phyloP scores from a whole-genome alignment of 1,140 invertebrate species.

The Paramacrobiotus metropolitanus region DNA sequence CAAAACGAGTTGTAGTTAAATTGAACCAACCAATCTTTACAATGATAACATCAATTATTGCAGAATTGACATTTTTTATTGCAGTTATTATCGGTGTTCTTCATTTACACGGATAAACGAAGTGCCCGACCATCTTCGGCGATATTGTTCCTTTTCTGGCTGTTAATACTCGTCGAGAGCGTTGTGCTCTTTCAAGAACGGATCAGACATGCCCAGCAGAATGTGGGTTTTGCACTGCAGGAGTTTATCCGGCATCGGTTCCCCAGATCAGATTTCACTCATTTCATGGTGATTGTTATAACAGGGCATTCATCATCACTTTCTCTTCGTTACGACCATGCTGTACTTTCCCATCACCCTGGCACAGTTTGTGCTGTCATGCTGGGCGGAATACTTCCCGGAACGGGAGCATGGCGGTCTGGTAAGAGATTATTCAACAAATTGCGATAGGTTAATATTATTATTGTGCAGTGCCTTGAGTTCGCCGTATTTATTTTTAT shows the following conservation, averaged over 20 bases:
- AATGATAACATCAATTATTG: neutral
- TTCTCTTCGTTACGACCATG: neutral
- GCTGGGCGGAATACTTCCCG: neutral
- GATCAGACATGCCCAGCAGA: neutral
- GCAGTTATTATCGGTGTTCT: neutral
- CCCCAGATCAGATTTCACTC: neutral
- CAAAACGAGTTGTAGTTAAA: neutral
- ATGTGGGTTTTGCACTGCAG: neutral
- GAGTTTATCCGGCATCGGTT: neutral
- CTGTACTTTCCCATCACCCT: neutral
- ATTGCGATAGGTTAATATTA: neutral
- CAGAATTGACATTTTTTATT: neutral
- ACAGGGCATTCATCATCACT: neutral
- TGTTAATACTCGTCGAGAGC: neutral
- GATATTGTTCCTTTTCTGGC: constrained; percentile 1
- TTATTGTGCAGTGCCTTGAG: neutral
- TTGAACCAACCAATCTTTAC: too few species aligned
- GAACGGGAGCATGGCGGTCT: neutral
- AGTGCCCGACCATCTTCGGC: neutral
- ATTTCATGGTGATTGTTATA: too few species aligned
- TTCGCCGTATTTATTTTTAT: neutral
- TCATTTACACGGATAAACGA: neutral
- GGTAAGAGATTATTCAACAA: too few species aligned
- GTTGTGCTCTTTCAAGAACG: neutral
- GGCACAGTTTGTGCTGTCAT: neutral